Conservation (phyloP, 92 coral and sea anemone genomes). For the Plumapathes pennacea region DNA sequence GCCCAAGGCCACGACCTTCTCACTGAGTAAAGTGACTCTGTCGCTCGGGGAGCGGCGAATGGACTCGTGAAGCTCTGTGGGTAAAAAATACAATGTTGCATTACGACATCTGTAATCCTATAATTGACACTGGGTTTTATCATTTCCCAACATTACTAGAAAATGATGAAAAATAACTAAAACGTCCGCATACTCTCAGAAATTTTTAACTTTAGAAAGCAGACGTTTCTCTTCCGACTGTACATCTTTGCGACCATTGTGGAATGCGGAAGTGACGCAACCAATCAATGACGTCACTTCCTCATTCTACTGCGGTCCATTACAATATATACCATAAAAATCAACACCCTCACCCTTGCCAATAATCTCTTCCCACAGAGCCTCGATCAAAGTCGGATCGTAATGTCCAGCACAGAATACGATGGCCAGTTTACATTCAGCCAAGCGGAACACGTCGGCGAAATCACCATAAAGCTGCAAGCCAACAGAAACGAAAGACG, state of each 20-base stretch:
- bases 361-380: conserved; percentile 87
- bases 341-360: conserved; percentile 57
- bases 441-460: conserved; percentile 80
- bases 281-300: too few species aligned
- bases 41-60: conserved; percentile 63
- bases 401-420: conserved; percentile 98
- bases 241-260: too few species aligned
- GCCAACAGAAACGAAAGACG: neutral
- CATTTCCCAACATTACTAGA: too few species aligned
- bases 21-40: conserved; percentile 78
- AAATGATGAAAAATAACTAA: too few species aligned
- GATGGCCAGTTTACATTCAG: conserved; percentile 96
- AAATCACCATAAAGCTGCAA: conserved; percentile 93
- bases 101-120: too few species aligned
- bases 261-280: too few species aligned
- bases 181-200: too few species aligned
- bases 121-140: too few species aligned
- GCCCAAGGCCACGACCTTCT: conserved; percentile 78
- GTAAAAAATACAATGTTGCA: neutral
- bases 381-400: conserved; percentile 89
- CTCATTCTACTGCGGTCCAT: too few species aligned
- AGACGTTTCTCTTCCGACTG: too few species aligned
- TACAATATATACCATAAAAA: too few species aligned
- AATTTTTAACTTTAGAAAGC: too few species aligned
- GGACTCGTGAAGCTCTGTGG: conserved; percentile 76